phyloP scores from a whole-genome alignment of 2,888 invertebrate genomes.

The Palloptera scutellata region DNA sequence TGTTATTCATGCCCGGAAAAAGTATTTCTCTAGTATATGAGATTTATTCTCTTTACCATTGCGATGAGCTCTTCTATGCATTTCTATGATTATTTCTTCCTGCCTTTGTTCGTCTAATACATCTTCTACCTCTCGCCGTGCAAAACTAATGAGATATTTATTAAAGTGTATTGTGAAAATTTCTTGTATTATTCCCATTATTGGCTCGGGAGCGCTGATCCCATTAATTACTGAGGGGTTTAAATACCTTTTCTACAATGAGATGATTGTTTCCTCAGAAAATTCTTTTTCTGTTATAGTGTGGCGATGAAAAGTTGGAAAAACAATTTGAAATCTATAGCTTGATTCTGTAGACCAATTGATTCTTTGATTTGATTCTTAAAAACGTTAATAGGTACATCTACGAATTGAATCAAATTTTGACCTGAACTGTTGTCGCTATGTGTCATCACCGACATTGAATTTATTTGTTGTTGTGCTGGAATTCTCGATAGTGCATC shows the following conservation, averaged over 20 bases:
- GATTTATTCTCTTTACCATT: constrained; percentile 8
- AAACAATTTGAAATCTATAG: constrained; percentile 12
- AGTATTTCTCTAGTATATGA: too few species aligned
- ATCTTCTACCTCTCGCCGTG: background rate
- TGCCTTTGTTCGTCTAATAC: constrained; percentile 3
- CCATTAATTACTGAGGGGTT: too few species aligned
- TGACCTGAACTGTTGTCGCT: constrained; percentile 13
- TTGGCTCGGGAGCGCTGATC: constrained; percentile 1
- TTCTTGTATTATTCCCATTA: too few species aligned
- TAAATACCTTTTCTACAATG: constrained; percentile 1
- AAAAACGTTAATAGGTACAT: constrained; percentile 22
- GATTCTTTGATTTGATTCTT: constrained; percentile 26
- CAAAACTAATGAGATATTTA: background rate
- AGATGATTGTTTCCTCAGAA: background rate
- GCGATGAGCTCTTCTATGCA: constrained; percentile 7
- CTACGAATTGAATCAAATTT: constrained; percentile 19
- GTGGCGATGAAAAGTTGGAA: constrained; percentile 21
- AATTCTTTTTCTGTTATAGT: constrained; percentile 1
- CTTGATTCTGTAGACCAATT: background rate
- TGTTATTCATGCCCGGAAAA: constrained; percentile 21
- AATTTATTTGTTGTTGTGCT: constrained; percentile 4
- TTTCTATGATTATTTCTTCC: background rate
- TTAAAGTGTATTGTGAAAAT: too few species aligned
- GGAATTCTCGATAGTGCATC: constrained; percentile 19
- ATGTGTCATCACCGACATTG: constrained; percentile 7